A percentile compares a stretch with the other conserved stretches of the same genome.
phyloP scores from a whole-genome alignment of 1,140 invertebrate species.

The Drosophila carrolli region DNA sequence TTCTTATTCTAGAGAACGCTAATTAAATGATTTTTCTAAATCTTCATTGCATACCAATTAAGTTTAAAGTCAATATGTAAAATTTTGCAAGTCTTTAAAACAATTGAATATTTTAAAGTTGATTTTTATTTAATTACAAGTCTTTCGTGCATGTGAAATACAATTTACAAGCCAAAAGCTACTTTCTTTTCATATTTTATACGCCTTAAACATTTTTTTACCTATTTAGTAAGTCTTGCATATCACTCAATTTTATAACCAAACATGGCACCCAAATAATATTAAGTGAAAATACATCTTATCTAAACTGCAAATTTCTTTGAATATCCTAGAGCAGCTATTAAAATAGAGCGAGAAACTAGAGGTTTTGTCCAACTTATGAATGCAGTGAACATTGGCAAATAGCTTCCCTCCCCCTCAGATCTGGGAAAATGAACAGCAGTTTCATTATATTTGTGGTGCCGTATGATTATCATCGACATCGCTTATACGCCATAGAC shows the following conservation, averaged over 20 bases:
- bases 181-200: too few species aligned
- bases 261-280: background rate
- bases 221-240: background rate
- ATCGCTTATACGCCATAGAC: constrained; percentile 56
- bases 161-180: too few species aligned
- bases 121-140: too few species aligned
- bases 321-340: background rate
- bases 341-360: constrained; percentile 8
- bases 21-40: too few species aligned
- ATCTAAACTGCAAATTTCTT: background rate
- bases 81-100: too few species aligned
- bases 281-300: background rate
- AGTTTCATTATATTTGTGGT: constrained; percentile 57
- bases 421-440: constrained; percentile 19
- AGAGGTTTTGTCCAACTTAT: constrained; percentile 39
- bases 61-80: too few species aligned
- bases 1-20: too few species aligned
- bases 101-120: too few species aligned
- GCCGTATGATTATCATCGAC: constrained; percentile 33
- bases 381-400: constrained; percentile 5
- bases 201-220: too few species aligned
- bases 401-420: background rate
- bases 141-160: too few species aligned
- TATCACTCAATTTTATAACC: too few species aligned
- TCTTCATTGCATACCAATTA: too few species aligned